Conservation (phyloP, 2,113 vertebrate genomes). For the Cryptotis parvus region DNA sequence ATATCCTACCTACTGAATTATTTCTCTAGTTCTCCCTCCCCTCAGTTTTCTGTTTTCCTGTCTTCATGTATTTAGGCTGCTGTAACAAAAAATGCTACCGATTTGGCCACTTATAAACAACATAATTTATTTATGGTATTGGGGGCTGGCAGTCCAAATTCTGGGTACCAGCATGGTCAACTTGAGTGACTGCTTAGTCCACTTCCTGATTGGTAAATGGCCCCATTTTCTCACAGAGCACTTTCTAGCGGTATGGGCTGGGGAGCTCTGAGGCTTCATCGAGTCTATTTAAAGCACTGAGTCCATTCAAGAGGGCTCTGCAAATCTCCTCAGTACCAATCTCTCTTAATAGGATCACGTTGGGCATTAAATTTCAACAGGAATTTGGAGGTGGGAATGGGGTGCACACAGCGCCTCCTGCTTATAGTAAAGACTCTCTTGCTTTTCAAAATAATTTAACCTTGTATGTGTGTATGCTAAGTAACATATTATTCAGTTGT, state of each 20-base stretch:
- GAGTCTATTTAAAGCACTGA: not conserved
- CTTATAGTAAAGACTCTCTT: constrained; percentile 10
- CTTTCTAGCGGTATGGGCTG: not conserved
- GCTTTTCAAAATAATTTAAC: constrained; percentile 28
- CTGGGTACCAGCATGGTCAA: not conserved
- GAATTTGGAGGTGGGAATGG: not conserved
- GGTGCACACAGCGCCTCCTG: not conserved
- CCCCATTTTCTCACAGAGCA: not conserved
- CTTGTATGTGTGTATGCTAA: not conserved
- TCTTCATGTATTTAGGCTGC: not conserved
- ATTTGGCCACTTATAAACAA: not conserved
- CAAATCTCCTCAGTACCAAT: not conserved
- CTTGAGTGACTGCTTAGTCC: not conserved
- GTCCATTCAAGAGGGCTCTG: not conserved
- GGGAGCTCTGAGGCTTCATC: not conserved
- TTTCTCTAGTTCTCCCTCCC: not conserved
- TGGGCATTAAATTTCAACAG: not conserved
- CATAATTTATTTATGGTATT: not conserved
- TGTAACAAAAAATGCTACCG: not conserved
- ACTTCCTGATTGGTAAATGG: not conserved
- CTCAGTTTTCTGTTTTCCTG: not conserved
- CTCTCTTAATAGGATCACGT: not conserved
- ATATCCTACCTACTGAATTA: not conserved
- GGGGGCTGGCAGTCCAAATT: not conserved
- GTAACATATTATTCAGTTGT: constrained; percentile 29